A percentile compares a stretch with the other conserved stretches of the same genome.
Conservation (phyloP, 1,140 invertebrate species). For the Lethocerus indicus region DNA sequence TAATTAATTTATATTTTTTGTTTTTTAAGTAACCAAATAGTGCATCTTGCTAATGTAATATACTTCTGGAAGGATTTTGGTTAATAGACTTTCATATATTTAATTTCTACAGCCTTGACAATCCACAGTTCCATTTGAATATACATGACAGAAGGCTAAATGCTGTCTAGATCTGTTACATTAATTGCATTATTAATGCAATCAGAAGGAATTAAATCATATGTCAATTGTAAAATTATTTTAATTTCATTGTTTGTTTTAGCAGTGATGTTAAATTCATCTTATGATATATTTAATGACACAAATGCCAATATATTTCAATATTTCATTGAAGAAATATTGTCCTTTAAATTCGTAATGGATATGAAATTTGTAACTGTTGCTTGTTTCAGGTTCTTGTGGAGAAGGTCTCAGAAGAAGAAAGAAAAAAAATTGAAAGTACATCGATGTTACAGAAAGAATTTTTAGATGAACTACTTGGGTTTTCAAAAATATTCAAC, state of each 20-base stretch:
- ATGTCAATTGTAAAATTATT: too few species aligned
- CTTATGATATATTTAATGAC: too few species aligned
- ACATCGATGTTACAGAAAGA: conserved; percentile 20
- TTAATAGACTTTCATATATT: not conserved
- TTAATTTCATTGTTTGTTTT: not conserved
- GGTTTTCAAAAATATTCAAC: conserved; percentile 49
- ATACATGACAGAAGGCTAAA: too few species aligned
- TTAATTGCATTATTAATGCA: too few species aligned
- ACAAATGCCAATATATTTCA: too few species aligned
- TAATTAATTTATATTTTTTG: not conserved
- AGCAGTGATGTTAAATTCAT: not conserved
- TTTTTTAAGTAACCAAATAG: not conserved
- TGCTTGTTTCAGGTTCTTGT: conserved; percentile 22
- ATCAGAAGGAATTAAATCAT: too few species aligned
- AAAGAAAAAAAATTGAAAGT: conserved; percentile 25
- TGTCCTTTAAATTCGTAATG: conserved; percentile 2
- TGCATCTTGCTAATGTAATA: not conserved
- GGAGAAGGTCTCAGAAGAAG: conserved; percentile 21
- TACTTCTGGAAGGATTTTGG: not conserved
- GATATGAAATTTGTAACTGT: not conserved
- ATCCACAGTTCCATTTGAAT: too few species aligned
- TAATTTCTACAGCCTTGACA: too few species aligned
- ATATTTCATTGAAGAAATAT: too few species aligned
- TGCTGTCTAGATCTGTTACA: too few species aligned
- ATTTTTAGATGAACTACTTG: conserved; percentile 33